Conservation (phyloP, 2,888 invertebrate species). For the Spodoptera picta region DNA sequence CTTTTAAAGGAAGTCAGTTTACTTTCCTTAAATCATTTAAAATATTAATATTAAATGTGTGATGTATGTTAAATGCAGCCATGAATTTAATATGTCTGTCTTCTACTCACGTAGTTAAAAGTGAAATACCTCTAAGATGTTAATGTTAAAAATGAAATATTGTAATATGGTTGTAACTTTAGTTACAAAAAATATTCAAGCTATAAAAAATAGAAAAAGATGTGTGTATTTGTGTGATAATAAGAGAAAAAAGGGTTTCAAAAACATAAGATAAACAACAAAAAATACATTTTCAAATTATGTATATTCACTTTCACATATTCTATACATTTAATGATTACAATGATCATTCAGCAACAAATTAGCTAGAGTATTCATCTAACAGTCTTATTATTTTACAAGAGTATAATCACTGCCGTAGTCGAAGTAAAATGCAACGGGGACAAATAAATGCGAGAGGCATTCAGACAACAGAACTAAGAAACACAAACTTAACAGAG, state of each 20-base stretch:
- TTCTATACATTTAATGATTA: conserved; percentile 73
- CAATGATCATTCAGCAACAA: conserved; percentile 75
- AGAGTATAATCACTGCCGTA: conserved; percentile 83
- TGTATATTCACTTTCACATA: conserved; percentile 47
- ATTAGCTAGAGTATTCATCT: conserved; percentile 85
- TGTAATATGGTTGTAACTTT: too few species aligned
- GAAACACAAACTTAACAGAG: conserved; percentile 50
- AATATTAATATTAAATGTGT: too few species aligned
- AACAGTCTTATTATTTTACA: conserved; percentile 88
- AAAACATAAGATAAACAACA: conserved; percentile 55
- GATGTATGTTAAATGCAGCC: too few species aligned
- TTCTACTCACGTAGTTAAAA: too few species aligned
- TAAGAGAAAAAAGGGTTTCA: conserved; percentile 6
- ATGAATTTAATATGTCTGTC: too few species aligned
- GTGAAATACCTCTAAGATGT: too few species aligned
- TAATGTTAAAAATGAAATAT: too few species aligned
- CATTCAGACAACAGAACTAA: conserved; percentile 58
- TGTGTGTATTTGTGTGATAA: too few species aligned
- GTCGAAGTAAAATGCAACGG: conserved; percentile 81
- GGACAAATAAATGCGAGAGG: conserved; percentile 76
- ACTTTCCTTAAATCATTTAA: too few species aligned
- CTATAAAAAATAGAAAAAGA: too few species aligned
- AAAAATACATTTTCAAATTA: conserved; percentile 69
- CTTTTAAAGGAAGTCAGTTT: too few species aligned
- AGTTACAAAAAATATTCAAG: too few species aligned